phyloP scores from a whole-genome alignment of 1,140 invertebrate genomes.

The Macrosteles quadrilineatus region DNA sequence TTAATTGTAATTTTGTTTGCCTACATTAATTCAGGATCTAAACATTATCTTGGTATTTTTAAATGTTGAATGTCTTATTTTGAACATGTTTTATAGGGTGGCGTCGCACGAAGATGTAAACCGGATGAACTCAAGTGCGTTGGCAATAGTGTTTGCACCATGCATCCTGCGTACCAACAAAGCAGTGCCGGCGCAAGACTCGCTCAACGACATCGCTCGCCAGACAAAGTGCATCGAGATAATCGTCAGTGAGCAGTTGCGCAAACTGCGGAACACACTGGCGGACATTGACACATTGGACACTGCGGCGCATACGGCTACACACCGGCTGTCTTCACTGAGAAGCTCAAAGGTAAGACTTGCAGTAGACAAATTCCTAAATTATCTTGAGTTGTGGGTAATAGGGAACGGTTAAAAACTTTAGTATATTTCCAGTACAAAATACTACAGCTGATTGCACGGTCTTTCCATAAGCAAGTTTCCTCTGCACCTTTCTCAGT shows the following conservation, averaged over 20 bases:
- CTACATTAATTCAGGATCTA: too few relatives aligned
- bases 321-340: slow-evolving; percentile 69
- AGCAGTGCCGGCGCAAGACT: slow-evolving; percentile 84
- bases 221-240: slow-evolving; percentile 86
- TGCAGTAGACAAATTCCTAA: too few relatives aligned
- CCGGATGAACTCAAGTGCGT: slow-evolving; percentile 86
- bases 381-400: too few relatives aligned
- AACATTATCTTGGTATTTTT: too few relatives aligned
- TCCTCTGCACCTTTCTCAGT: too few relatives aligned
- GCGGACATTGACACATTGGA: slow-evolving; percentile 89
- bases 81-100: slow-evolving; percentile 56
- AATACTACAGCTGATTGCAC: too few relatives aligned
- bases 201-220: slow-evolving; percentile 74
- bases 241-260: slow-evolving; percentile 78
- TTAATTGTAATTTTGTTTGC: too few relatives aligned
- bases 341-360: slow-evolving; percentile 66
- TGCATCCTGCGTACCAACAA: slow-evolving; percentile 88
- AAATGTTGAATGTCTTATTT: too few relatives aligned
- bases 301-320: slow-evolving; percentile 74
- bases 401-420: too few relatives aligned
- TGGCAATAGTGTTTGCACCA: slow-evolving; percentile 95
- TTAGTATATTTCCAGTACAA: too few relatives aligned
- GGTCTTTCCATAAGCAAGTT: too few relatives aligned
- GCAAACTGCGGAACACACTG: slow-evolving; percentile 74
- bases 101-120: slow-evolving; percentile 86